These are phyloP conservation scores for Diglossa cyanea DNA, from an alignment of 2,797 vertebrate species.

Conservation along the genomic window DNA sequence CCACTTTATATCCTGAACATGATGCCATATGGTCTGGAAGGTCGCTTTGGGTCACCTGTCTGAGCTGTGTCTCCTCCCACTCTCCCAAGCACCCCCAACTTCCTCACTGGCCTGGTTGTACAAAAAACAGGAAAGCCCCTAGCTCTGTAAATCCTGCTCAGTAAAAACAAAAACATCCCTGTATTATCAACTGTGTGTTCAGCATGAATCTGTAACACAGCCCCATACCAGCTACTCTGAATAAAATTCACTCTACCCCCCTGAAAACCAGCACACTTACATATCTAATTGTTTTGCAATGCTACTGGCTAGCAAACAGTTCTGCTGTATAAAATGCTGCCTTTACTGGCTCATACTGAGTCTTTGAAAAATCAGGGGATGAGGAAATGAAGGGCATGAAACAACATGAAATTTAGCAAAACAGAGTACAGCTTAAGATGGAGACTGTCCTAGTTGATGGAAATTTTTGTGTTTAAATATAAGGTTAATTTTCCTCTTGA, in stretches of 20 bases:
- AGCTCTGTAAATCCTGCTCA: background rate
- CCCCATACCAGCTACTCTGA: background rate
- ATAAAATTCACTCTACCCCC: background rate
- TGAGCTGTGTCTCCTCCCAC: fast-evolving
- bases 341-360: background rate
- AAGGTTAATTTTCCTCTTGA: background rate
- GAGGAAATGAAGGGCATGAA: background rate
- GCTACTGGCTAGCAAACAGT: background rate
- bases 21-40: background rate
- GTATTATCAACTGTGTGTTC: background rate
- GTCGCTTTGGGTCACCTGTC: background rate
- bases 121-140: fast-evolving
- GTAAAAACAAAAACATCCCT: background rate
- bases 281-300: background rate
- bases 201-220: background rate
- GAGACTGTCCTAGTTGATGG: background rate
- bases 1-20: background rate
- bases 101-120: background rate
- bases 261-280: background rate
- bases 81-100: background rate
- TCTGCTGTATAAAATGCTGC: background rate
- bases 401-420: background rate
- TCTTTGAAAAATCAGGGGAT: background rate
- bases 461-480: background rate
- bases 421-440: background rate